Evolutionary conservation across 2,888 invertebrate genomes (phyloP), one percentile per base, ranked within the genome.

Genomic region (Schizotus pectinicornis): DNA sequence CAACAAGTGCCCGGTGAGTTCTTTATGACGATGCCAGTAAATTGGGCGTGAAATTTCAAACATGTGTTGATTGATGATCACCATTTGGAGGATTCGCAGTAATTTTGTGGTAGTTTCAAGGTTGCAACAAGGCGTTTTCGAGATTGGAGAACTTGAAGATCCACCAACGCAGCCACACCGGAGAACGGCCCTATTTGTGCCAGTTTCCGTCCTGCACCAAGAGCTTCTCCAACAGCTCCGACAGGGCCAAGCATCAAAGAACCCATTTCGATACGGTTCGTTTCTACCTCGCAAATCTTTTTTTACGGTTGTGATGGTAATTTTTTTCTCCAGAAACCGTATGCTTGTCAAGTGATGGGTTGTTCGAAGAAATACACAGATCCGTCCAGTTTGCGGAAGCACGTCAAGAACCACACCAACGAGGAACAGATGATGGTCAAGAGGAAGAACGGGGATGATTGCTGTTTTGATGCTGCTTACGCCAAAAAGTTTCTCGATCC

Each of bases 141-240:
- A 86, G 98, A 0, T 82, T 98, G 68, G 99, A 99, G 81, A 99
- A 99, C 80, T 82, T 99, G 67, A 99, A 98, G 83, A 99, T 98
- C 69, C 99, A 99, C 81, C 90, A 96, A 62, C 82, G 96, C 33
- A 95, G 95, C 1, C 96, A 97, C 78, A 97, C 96, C 0, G 98
- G 98, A 0, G 98, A 98, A 79, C 85, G 97, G 38, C 98, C 98
- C 0, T 98, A 98, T 75, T 86, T 92, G 56, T 99, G 98, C 74
- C 95, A 96, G 67, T 94, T 94, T 67, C 87, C 90, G 0, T 92
- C 92, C 50, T 99, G 98, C 79, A 83, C 89, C 42, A 98, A 99
- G 79, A 95, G 98, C 1, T 99, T 99, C 82, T 97, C 96, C 74
- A 99, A 99, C 80, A 98, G 98, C 61, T 98, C 97, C 0, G 99